Evolutionary conservation across 2,113 vertebrate species (phyloP).

Genomic region (Mirounga angustirostris): DNA sequence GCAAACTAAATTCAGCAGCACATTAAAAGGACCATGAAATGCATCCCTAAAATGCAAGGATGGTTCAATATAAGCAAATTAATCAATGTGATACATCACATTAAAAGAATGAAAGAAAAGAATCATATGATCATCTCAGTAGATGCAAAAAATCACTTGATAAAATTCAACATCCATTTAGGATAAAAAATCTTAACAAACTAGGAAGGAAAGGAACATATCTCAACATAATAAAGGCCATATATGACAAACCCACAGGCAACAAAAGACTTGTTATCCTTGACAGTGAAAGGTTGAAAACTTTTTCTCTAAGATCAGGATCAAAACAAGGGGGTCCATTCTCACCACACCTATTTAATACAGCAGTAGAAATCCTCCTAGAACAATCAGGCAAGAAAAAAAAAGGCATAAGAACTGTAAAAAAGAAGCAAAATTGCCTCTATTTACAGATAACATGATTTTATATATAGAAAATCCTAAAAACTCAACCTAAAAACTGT

Average conservation of each 20-base stretch:
- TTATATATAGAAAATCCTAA: not conserved
- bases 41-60: not conserved
- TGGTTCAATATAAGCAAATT: not conserved
- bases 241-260: not conserved
- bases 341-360: not conserved
- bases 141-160: not conserved
- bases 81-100: not conserved
- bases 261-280: not conserved
- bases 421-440: not conserved
- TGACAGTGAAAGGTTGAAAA: not conserved
- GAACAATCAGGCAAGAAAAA: not conserved
- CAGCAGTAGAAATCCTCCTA: not conserved
- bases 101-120: not conserved
- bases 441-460: not conserved
- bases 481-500: not conserved
- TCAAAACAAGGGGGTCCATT: not conserved
- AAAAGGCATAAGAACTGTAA: not conserved
- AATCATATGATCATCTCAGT: not conserved
- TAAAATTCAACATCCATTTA: not conserved
- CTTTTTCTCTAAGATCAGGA: not conserved
- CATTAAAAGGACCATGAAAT: not conserved
- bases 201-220: not conserved
- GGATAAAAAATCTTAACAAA: not conserved
- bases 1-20: not conserved
- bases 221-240: not conserved